Percentiles rank a stretch among this genome's conserved stretches.
These are phyloP conservation scores for Drosophila antonietae DNA, from an alignment of 2,888 invertebrate species.

Conservation along the genomic window DNA sequence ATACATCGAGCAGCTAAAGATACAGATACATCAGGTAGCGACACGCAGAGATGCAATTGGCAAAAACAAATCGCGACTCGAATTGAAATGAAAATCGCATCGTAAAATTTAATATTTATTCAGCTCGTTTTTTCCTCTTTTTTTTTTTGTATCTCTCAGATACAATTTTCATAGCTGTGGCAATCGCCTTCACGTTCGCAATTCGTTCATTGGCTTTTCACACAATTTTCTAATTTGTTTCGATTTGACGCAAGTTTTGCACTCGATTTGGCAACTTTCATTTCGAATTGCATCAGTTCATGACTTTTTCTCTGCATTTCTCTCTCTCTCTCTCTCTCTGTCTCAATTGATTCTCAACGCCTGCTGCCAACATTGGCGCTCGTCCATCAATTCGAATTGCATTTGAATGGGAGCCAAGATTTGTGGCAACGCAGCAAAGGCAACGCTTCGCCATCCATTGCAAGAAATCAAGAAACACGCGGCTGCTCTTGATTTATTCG, in stretches of 20 bases:
- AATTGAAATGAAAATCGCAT: conserved; percentile 46
- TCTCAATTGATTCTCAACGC: conserved; percentile 49
- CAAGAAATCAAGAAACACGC: conserved; percentile 2
- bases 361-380: conserved; percentile 47
- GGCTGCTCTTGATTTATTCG: conserved; percentile 15
- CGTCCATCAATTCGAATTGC: conserved; percentile 49
- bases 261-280: conserved; percentile 69
- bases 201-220: conserved; percentile 44
- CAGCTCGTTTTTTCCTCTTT: neutral
- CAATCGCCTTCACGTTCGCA: conserved; percentile 19
- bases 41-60: conserved; percentile 28
- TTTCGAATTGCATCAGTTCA: conserved; percentile 58
- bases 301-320: conserved; percentile 27
- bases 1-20: neutral
- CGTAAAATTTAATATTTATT: conserved; percentile 33
- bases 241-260: conserved; percentile 71
- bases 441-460: conserved; percentile 8
- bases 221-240: conserved; percentile 52
- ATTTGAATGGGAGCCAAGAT: conserved; percentile 53
- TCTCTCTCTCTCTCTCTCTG: neutral
- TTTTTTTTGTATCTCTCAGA: conserved; percentile 15
- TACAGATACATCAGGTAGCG: conserved; percentile 1
- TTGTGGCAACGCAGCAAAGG: conserved; percentile 25
- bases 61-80: conserved; percentile 41
- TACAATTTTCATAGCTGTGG: conserved; percentile 14